Evolutionary conservation across 2,888 invertebrate genomes (phyloP), one percentile per base, ranked within the genome.

Genomic region (Xestia ashworthii): DNA sequence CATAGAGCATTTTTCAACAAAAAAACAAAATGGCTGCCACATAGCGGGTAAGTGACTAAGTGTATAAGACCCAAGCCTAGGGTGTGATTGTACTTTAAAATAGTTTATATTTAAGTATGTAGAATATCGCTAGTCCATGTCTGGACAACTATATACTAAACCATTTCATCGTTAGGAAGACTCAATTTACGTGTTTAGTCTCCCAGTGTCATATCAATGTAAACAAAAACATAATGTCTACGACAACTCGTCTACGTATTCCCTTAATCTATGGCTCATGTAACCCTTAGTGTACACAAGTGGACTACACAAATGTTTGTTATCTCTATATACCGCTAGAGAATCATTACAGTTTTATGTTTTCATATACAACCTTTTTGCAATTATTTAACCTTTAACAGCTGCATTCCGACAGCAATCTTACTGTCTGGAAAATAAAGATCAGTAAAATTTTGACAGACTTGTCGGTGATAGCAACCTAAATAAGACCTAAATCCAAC

Each of bases 241-340:
- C 64, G 38, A 58, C 32, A 66, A 72, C 66, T 67, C 53, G 38
- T 81, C 85, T 81, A 65, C 68, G 48, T 38, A 58, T 58, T 67
- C 69, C 60, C 62, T 73, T 83, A 62, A 66, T 87, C 78, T 87
- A 58, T 79, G 75, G 53, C 71, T 75, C 48, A 67, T 81, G 81
- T 82, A 82, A 70, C 73, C 76, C 78, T 81, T 44, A 70, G 90
- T 91, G 88, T 91, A 87, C 90, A 90, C 93, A 92, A 90, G 89
- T 91, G 91, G 83, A 79, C 87, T 80, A 75, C 65, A 75, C 82
- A 81, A 88, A 90, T 91, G 88, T 90, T 91, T 89, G 82, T 81
- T 74, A 76, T 76, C 79, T 84, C 82, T 81, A n/a, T n/a, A n/a
- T n/a, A 78, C 65, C 67, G 80, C 83, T 69, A 76, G 78, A 86